Base-by-base conservation (phyloP, 37 sponge, comb jelly and placozoan species). In the Dysidea cf. avara region DNA sequence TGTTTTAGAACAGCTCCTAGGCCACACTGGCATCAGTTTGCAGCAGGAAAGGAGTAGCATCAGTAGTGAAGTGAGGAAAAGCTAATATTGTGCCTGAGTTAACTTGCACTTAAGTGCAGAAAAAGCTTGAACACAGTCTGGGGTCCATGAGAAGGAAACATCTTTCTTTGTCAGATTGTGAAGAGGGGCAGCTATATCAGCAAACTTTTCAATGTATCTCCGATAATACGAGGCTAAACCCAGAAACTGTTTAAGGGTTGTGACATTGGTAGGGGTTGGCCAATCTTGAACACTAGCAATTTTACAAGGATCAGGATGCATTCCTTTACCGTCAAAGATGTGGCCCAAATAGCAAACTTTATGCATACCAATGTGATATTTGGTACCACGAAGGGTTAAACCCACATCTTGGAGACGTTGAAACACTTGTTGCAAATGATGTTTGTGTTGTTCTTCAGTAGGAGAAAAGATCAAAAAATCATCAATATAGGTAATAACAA, bases 101-200 rank as follows among this genome's bases (percentile, higher is more conserved):
- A 75, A 46, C 2, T 62, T 64, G 18, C 2, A 6, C 39, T 75
- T 75, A 3, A 75, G 30, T 5, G 20, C 25, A 14, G 38, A 28
- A 25, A 81, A 50, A 29, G 65, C 46, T 2, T 40, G 34, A 17
- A 47, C 18, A 6, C 29, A 22, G 4, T 53, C 57, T n/a, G 21
- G 40, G 34, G 57, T 50, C 46, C 69, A 38, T 1, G 18, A 6
- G 24, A 80, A 68, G 22, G 29, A 32, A 20, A 55, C 81, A 20
- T 43, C 57, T 36, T 72, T 81, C 21, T 32, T 25, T 36, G 60
- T 33, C 34, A 74, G 60, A 33, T 33, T 59, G 13, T 58, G n/a
- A n/a, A 74, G 75, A 29, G 75, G 75, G 33, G 61, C 33, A 21
- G 75, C 75, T 36, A 54, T 58, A 36, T 74, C 16, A 5, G 57